Evolutionary conservation across 2,888 invertebrate genomes (phyloP), one percentile per base, ranked within the genome.

Genomic region (Synanthedon formicaeformis): DNA sequence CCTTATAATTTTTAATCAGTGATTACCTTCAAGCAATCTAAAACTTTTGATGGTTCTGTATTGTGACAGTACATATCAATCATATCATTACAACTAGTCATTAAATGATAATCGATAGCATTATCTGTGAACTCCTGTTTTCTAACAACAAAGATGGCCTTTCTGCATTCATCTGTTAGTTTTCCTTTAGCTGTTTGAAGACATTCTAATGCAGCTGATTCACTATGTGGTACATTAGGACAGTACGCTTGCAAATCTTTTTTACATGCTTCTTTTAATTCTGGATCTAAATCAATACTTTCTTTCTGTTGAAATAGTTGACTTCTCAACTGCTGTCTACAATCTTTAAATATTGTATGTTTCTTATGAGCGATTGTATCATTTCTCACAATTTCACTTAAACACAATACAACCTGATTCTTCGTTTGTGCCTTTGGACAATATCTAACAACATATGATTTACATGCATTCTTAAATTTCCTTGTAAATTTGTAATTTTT

Each of bases 391-490:
- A 94, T 93, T 76, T 96, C 94, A 81, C 98, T 98, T 57, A 97
- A 84, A 75, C 97, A 98, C 52, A 90, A 89, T 12, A 97, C 93
- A 51, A 88, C 96, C 64, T 95, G 93, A 56, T 90, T 91, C 76
- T 94, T 95, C 0, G 93, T 93, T 70, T 90, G 92, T 48, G 94
- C 92, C 59, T 89, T 90, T 8, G 89, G 89, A 75, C 92, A 92
- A 70, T 90, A 91, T 57, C 91, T 86, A 53, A 90, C 88, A 0
- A 96, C 96, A 75, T 94, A 92, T 2, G 92, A 90, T 65, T 94
- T 94, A 69, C 99, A 99, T 0, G 97, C 95, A 75, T 97, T 92
- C 81, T 98, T 97, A 77, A 99, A 99, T 77, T 96, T 96, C 67
- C 93, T 94, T 1, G 95, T 96, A 74, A 98, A 99, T 66, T 93